phyloP scores from a whole-genome alignment of 2,797 vertebrate genomes.

The Pteronotus mesoamericanus region DNA sequence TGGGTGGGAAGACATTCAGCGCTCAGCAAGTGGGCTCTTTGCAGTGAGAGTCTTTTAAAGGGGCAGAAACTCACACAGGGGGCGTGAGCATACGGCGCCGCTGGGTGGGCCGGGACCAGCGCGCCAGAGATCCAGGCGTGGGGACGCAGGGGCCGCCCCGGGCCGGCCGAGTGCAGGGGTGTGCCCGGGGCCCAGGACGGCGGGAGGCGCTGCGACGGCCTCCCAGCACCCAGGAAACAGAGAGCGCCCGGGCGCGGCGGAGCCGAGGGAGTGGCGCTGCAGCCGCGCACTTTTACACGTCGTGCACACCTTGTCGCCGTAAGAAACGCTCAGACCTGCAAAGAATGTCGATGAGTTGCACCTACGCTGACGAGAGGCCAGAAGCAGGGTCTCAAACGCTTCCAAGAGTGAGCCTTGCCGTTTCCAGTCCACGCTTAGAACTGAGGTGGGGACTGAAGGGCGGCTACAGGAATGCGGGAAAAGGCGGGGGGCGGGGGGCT shows the following conservation, averaged over 20 bases:
- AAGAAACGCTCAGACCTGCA: too few relatives aligned
- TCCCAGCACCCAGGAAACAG: not conserved
- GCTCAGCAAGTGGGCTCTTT: not conserved
- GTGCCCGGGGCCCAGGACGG: not conserved
- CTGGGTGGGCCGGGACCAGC: not conserved
- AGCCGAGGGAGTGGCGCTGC: fast-evolving
- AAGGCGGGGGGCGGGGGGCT: not conserved
- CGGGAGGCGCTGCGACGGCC: not conserved
- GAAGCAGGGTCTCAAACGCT: not conserved
- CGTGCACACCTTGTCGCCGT: fast-evolving
- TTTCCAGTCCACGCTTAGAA: not conserved
- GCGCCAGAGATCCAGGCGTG: not conserved
- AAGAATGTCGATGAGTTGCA: not conserved
- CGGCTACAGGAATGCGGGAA: not conserved
- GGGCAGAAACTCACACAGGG: not conserved
- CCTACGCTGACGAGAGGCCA: not conserved
- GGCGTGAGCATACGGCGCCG: not conserved
- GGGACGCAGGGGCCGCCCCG: not conserved
- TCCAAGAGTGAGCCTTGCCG: not conserved
- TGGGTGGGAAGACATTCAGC: not conserved
- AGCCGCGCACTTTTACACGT: not conserved
- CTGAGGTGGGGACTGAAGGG: too few relatives aligned
- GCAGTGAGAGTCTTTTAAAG: not conserved
- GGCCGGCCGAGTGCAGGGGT: too few relatives aligned
- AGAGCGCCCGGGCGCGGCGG: not conserved